Evolutionary conservation across 1,140 invertebrate species (phyloP), one percentile per base, ranked within the genome.

Genomic region (Cydia amplana): DNA sequence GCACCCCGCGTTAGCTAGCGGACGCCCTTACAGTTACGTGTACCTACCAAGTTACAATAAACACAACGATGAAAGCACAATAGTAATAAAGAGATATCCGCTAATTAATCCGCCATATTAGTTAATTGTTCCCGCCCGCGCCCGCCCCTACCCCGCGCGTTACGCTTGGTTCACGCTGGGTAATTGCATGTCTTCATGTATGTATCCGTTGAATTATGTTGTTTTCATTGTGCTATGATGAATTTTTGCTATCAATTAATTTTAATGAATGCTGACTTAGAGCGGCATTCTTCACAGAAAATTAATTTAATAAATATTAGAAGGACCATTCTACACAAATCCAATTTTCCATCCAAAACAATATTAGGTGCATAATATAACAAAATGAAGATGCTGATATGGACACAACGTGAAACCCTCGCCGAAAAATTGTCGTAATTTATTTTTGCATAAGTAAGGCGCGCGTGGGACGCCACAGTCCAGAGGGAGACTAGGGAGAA

Each of bases 21-120:
- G 25, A 25, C 25, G 25, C 25, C 25, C 25, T 3, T 25, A 25
- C 25, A 25, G 25, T 25, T 25, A 25, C 25, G 25, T 25, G 25
- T 25, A 25, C 25, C 25, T 51, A 51, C 16, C 43, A 12, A 46
- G n/a, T 16, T 51, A n/a, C n/a, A n/a, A n/a, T n/a, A n/a, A n/a
- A n/a, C n/a, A n/a, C n/a, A 55, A 60, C n/a, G 20, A 60, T 60
- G 20, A 60, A 60, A 23, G 16, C 51, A 60, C 55, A 60, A 23
- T 60, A 46, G 43, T 32, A 67, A 67, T 67, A 32, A 32, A 67
- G 4, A 7, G 64, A 16, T 28, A 28, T 67, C 64, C 28, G 28
- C 36, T 84, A 87, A 90, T 88, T 46, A 87, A 84, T 83, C 85
- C 83, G 83, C 87, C 86, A 86, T 88, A 88, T 90, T 88, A 87